Base-by-base conservation (phyloP, 2,797 vertebrate genomes). In the Gambelia wislizenii region DNA sequence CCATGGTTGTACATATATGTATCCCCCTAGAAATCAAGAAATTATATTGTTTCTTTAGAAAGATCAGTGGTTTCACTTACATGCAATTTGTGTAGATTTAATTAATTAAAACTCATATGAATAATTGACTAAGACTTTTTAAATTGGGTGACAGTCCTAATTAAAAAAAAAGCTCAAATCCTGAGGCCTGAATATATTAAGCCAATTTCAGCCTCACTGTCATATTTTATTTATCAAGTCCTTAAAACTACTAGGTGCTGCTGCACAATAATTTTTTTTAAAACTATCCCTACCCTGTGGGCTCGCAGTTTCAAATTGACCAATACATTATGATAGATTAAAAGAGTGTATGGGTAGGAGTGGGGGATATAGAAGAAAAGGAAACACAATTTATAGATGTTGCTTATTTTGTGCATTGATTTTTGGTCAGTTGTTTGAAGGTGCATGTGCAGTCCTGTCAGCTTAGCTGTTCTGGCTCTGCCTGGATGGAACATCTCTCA, bases 151-250 rank as follows among this genome's bases (percentile, higher is more conserved):
- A n/a, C 12, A 80, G 64, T 14, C 49, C 22, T 82, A 27, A 72
- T 72, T 82, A 25, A 54, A 81, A 69, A 10, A 47, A 83, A 77
- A 86, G 6, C 3, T n/a, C 59, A 70, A 30, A 44, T 87, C 52
- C 67, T 59, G 67, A 33, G 33, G 22, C 20, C 67, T 59, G 44
- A 54, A 69, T 79, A 52, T 79, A 39, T 87, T 30, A 80, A 79
- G 67, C 74, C 72, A 33, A n/a, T 80, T 30, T 69, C 25, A 74
- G 44, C 44, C 59, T 25, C 13, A 13, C 64, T n/a, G 54, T 10
- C 47, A 74, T 64, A 70, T 85, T 79, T 83, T 83, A 77, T 76
- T 86, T 77, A 52, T 80, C 42, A 69, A 39, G 36, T 54, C 30
- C 47, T 49, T 52, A 77, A 88, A 77, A 69, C 82, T 84, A 33